Conservation (phyloP, 2,113 vertebrate species). For the Benitochromis conjunctus region DNA sequence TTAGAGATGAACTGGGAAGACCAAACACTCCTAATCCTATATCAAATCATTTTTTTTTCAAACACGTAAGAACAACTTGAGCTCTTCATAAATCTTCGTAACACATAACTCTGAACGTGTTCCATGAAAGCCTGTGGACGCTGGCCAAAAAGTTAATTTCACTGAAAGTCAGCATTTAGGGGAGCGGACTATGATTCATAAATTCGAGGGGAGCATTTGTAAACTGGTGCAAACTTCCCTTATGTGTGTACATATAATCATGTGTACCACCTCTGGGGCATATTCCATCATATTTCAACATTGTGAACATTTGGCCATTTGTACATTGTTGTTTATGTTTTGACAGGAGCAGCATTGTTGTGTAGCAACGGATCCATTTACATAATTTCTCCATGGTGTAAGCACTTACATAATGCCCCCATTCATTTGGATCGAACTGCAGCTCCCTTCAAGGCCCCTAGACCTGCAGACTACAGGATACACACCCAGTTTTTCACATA, state of each 20-base stretch:
- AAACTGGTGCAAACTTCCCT: slow-evolving; percentile 31
- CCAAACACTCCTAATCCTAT: slow-evolving; percentile 18
- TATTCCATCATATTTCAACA: slow-evolving; percentile 39
- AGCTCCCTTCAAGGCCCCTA: slow-evolving; percentile 63
- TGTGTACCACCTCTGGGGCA: slow-evolving; percentile 30
- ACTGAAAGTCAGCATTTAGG: slow-evolving; percentile 7
- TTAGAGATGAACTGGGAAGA: not conserved
- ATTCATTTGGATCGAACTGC: slow-evolving; percentile 67
- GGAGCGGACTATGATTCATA: slow-evolving; percentile 12
- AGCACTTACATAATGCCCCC: slow-evolving; percentile 71
- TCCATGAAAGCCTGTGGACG: not conserved
- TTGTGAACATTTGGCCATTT: slow-evolving; percentile 55
- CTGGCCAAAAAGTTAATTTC: slow-evolving; percentile 34
- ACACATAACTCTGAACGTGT: slow-evolving; percentile 11
- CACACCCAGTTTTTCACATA: slow-evolving; percentile 23
- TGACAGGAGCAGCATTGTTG: slow-evolving; percentile 70
- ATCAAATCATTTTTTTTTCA: slow-evolving; percentile 14
- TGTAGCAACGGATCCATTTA: slow-evolving; percentile 74
- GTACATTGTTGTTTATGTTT: slow-evolving; percentile 70
- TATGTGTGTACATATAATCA: slow-evolving; percentile 37
- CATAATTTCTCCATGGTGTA: slow-evolving; percentile 73
- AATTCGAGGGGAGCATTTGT: slow-evolving; percentile 18
- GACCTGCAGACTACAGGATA: slow-evolving; percentile 41
- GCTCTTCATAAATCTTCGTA: not conserved
- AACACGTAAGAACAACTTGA: slow-evolving; percentile 23